Percentiles rank a stretch among this genome's conserved stretches.
Conservation (phyloP, 2,888 invertebrate genomes). For the Oxycera nigricornis region DNA sequence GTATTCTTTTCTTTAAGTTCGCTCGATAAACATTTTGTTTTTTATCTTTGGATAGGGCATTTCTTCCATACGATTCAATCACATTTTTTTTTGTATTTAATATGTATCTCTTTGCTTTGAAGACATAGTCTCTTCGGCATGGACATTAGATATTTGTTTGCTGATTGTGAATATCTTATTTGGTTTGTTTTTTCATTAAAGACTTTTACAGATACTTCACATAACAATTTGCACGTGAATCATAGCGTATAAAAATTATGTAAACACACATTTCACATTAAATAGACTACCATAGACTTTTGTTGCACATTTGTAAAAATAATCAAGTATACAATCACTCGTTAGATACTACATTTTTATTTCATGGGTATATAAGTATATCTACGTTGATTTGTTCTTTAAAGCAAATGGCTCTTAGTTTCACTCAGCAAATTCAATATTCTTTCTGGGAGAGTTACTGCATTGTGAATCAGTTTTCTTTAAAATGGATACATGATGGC, state of each 20-base stretch:
- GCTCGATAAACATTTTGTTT: slow-evolving; percentile 2
- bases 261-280: not conserved
- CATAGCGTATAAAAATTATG: no score
- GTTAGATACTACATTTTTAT: not conserved
- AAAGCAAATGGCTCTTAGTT: not conserved
- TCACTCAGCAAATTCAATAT: slow-evolving; percentile 60
- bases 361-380: not conserved
- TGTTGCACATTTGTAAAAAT: not conserved
- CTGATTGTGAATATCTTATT: no score
- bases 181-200: no score
- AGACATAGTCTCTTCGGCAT: no score
- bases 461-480: slow-evolving; percentile 61
- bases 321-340: not conserved
- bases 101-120: no score
- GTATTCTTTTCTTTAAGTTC: slow-evolving; percentile 13
- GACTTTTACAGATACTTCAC: not conserved
- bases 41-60: not conserved
- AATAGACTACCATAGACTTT: not conserved
- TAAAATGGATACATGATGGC: slow-evolving; percentile 61
- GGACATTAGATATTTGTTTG: no score
- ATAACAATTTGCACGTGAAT: not conserved
- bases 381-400: not conserved
- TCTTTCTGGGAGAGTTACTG: slow-evolving; percentile 58
- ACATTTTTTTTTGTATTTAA: not conserved
- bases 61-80: not conserved